Conservation (phyloP, 2,113 vertebrate genomes). For the Urocynchramus pylzowi region DNA sequence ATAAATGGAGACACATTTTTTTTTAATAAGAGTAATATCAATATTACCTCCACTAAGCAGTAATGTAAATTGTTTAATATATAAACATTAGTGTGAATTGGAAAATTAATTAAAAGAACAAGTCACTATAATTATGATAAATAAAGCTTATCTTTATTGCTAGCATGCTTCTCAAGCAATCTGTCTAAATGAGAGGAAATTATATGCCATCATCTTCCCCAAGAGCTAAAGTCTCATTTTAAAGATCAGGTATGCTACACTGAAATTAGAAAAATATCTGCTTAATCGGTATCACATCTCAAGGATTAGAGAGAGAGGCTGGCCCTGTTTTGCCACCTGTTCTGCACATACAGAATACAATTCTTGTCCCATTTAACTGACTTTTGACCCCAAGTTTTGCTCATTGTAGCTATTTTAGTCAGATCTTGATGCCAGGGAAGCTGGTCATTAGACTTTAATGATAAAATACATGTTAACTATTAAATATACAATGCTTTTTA, state of each 20-base stretch:
- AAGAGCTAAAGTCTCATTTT: constrained; percentile 47
- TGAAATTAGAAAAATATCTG: constrained; percentile 14
- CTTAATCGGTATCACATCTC: background rate
- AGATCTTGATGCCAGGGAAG: background rate
- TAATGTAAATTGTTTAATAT: constrained; percentile 62
- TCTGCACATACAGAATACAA: background rate
- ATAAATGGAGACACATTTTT: background rate
- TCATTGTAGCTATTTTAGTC: background rate
- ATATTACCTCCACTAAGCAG: constrained; percentile 20
- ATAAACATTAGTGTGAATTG: constrained; percentile 44
- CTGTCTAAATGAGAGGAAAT: constrained; percentile 66
- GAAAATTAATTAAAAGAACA: constrained; percentile 66
- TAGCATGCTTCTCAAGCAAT: constrained; percentile 53
- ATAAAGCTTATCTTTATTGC: constrained; percentile 63
- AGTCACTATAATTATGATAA: constrained; percentile 59
- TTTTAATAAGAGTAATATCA: background rate
- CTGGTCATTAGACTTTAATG: background rate
- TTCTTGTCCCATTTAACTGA: background rate
- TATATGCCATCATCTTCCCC: constrained; percentile 48
- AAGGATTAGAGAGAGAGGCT: background rate
- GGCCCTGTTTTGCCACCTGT: background rate
- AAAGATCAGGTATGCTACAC: background rate
- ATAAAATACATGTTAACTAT: background rate
- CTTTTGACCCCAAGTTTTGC: background rate
- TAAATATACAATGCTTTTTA: background rate